Base-by-base conservation (phyloP, 2,888 invertebrate species). In the Panopea generosa region DNA sequence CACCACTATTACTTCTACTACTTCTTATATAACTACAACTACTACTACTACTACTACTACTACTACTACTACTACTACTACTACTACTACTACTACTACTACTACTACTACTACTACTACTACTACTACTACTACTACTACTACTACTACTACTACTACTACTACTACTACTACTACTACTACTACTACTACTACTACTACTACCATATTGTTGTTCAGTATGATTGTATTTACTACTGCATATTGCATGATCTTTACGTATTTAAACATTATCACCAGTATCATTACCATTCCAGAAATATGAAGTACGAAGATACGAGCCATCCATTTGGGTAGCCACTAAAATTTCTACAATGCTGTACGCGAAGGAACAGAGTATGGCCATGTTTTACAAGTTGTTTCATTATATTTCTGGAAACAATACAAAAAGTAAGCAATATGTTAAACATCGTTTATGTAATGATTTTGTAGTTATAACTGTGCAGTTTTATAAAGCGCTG, bases 371-470 rank as follows among this genome's bases (percentile, higher is more conserved):
- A 7, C 59, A 77, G 2, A 66, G 47, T 7, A 52, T 20, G 9
- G 47, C 16, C 22, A 69, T 80, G 76, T 84, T 84, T 50, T 72
- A 27, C 24, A 81, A 79, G 70, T 43, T 84, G 18, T 84, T 84
- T 43, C 66, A 77, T 45, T 84, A 83, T 43, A 84, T 84, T n/a
- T 68, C 79, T 20, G 83, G 84, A 69, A 84, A 84, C 24, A 84
- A 84, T 49, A 62, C 77, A 7, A 26, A 20, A 29, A 29, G 84
- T 84, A 69, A 81, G 80, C 73, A n/a, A n/a, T n/a, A n/a, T n/a
- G n/a, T n/a, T n/a, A n/a, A n/a, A n/a, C n/a, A n/a, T n/a, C 1
- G n/a, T n/a, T n/a, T n/a, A n/a, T n/a, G n/a, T n/a, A n/a, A n/a
- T n/a, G n/a, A n/a, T n/a, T n/a, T n/a, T n/a, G n/a, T n/a, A n/a